Evolutionary conservation across 1,140 invertebrate genomes (phyloP), one percentile per base, ranked within the genome.

Genomic region (Lasaia peninsularis): DNA sequence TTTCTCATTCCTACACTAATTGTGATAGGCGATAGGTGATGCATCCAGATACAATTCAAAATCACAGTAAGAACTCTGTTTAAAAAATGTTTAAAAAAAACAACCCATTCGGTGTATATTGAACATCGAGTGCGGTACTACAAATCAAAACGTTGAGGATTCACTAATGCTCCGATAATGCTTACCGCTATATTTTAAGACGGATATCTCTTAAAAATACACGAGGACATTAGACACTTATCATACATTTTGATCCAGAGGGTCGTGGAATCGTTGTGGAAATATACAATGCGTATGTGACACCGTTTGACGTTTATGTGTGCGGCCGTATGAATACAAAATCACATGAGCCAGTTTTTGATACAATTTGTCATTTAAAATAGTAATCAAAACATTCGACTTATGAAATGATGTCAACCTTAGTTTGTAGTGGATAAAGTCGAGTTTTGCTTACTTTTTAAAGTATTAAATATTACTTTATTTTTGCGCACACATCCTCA

Each of bases 221-320:
- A 67, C 78, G 69, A 83, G 78, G 80, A 86, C 83, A 80, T 69
- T 86, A 85, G 78, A 86, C 75, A 78, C 73, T 74, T 85, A 85
- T 81, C 67, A 76, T 83, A 86, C 74, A 84, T 44, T 16, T 44
- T 73, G 78, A 74, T 60, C 60, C 65, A 78, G 48, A 69, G 63
- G 71, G 67, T 63, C 51, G 59, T 81, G 14, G 35, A 37, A 18
- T 44, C 16, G 1, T 44, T 16, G 37, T 4, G 18, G 10, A 12
- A 20, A 54, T 57, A 57, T 51, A 56, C 49, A 44, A 56, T 18
- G 14, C 10, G 6, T 16, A 40, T 1, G 8, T 16, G 16, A 7
- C 10, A 44, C 18, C 18, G 9, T 2, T 18, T 10, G 37, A 8
- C 4, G 12, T 11, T 16, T 8, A 16, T 8, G 12, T 12, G 12